Conservation (phyloP, 2,113 vertebrate genomes). For the Oplegnathus fasciatus region DNA sequence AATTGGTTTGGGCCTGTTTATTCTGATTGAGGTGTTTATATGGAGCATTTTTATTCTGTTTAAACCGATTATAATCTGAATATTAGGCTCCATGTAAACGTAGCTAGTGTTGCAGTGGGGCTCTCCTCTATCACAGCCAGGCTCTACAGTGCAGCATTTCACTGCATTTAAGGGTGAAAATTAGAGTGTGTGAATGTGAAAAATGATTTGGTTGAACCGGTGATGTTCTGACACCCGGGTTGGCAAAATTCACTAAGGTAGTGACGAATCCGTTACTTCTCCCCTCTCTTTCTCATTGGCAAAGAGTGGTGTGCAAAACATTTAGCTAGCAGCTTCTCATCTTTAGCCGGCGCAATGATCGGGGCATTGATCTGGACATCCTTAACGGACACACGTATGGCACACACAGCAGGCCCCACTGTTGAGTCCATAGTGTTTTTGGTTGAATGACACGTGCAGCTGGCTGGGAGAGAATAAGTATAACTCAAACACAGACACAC, state of each 20-base stretch:
- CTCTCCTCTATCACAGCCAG: not conserved
- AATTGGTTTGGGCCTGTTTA: no score
- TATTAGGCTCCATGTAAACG: no score
- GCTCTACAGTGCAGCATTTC: not conserved
- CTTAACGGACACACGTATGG: not conserved
- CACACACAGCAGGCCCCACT: not conserved
- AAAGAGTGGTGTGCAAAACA: not conserved
- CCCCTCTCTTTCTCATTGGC: not conserved
- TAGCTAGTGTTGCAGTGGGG: not conserved
- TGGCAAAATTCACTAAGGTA: not conserved
- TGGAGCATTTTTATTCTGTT: no score
- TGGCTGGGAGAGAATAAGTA: not conserved
- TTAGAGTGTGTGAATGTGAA: constrained; percentile 8
- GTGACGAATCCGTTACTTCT: not conserved
- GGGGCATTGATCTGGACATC: not conserved
- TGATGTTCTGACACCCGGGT: not conserved
- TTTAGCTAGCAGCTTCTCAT: not conserved
- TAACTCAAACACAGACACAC: constrained; percentile 5
- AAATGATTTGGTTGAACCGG: not conserved
- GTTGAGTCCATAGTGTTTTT: not conserved
- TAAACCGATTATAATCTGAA: no score
- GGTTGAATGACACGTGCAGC: constrained; percentile 4
- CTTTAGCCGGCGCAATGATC: not conserved
- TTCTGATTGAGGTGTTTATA: no score
- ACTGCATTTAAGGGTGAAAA: not conserved